Evolutionary conservation across 2,113 vertebrate species (phyloP).

Genomic region (Apteryx mantelli): DNA sequence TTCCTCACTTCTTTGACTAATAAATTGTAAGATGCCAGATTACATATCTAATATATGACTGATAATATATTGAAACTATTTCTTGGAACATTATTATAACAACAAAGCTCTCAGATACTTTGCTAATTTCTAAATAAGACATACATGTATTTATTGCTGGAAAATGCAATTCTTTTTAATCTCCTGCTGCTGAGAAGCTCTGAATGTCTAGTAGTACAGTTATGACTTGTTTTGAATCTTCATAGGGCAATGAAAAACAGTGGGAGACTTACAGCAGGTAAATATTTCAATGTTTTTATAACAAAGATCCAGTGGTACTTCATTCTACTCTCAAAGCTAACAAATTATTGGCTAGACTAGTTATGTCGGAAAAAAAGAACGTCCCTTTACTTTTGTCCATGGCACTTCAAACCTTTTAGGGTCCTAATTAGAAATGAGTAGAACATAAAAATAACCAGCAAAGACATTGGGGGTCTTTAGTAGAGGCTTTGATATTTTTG

Average conservation of each 20-base stretch:
- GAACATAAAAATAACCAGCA: background rate
- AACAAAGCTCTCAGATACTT: background rate
- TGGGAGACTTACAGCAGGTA: background rate
- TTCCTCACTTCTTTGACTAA: background rate
- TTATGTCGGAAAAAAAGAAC: background rate
- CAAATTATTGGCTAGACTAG: background rate
- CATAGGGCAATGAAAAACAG: background rate
- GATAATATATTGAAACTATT: background rate
- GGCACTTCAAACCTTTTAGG: background rate
- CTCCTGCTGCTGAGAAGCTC: background rate
- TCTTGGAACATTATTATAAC: background rate
- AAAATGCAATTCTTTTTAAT: background rate
- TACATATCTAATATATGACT: background rate
- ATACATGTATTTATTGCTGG: background rate
- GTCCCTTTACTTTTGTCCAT: background rate
- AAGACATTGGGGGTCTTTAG: background rate
- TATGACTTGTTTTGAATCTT: background rate
- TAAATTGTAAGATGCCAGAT: background rate
- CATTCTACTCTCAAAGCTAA: background rate
- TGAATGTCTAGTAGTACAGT: background rate
- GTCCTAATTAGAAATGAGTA: background rate
- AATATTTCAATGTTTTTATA: background rate
- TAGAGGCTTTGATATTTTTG: background rate
- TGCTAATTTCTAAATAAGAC: background rate
- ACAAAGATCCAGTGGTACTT: background rate